Base-by-base conservation (phyloP, 2,888 invertebrate species). In the Amphiduros pacificus region DNA sequence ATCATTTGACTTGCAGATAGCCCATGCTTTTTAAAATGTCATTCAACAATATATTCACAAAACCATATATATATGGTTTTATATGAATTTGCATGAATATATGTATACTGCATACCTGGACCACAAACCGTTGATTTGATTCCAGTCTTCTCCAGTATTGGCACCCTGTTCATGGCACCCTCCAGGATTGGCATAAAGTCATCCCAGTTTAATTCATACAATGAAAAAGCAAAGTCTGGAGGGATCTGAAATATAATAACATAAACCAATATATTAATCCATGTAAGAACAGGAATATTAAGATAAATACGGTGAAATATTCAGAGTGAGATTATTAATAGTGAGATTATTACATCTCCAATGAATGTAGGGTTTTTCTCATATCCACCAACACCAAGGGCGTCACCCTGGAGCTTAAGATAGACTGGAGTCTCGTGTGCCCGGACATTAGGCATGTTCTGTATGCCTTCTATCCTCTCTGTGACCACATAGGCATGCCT, bases 401-500 rank as follows among this genome's bases (percentile, higher is more conserved):
- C 87, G 73, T 92, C 74, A 5, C 73, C 74, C 64, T 74, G 74
- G 1, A 92, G 87, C 74, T 91, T 88, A 69, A 94, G 88, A 77
- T 94, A 94, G 26, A 93, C 85, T 22, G 88, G 89, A 6, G 88
- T 88, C 77, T 95, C 94, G 73, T 93, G 93, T 81, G 94, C 94
- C 44, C 94, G 85, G 17, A 94, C 85, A 78, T 94, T 94, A 0
- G 94, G 94, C 63, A 79, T 89, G 82, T 51, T 89, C 88, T 60
- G 89, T 85, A 91, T 86, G 67, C 90, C 91, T 0, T 90, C 87
- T n/a, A 94, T 89, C 0, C 87, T 85, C 64, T 93, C 92, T 1
- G 91, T 90, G 0, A 94, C 88, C 4, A 94, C 89, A 75, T 94
- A 95, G 0, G 94, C 89, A 78, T 95, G 94, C 75, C 92, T 92